Base-by-base conservation (phyloP, 2,113 vertebrate genomes). In the Platycercus adscitus region DNA sequence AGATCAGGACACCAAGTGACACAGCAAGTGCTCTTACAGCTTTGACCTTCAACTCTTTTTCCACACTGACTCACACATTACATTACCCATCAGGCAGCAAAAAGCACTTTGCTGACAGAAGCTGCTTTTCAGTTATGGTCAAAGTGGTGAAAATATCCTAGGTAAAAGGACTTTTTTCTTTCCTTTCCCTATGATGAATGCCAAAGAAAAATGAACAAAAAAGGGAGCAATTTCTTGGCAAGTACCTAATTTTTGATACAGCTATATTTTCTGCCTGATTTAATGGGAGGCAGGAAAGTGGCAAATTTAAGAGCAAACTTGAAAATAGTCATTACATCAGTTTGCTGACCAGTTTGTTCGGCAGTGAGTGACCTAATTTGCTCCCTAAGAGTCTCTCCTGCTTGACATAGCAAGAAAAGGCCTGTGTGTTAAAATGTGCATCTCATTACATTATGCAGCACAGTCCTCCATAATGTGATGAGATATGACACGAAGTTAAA, bases 1-100 rank as follows among this genome's bases (percentile, higher is more conserved):
- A 95, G 83, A 92, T 95, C 47, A 77, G 78, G 84, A 78, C 82
- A 60, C 76, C 79, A 29, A 91, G 43, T 69, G 64, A 83, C 58
- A 80, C 41, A 68, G 80, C 82, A 61, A 49, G 39, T 87, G 83
- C n/a, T 87, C 65, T 90, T 92, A 89, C 91, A 44, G 69, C 86
- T 93, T 86, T 92, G 80, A 84, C 66, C 73, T 93, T 81, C 77
- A 75, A 29, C 58, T 84, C 55, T 33, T 93, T 71, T 94, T 95
- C 68, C 86, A 88, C 37, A 87, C 26, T 73, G 93, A 76, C 90
- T 95, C 81, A 80, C 60, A 86, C 49, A 37, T 88, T 96, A 76
- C 77, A 86, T 83, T 89, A 93, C 81, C 94, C 94, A 95, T 96
- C 97, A 97, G 90, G 89, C 95, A 95, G 91, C 85, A 94, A 96